Percentiles rank a stretch among this genome's conserved stretches.
These are phyloP conservation scores for Capitulum mitella DNA, from an alignment of 2,888 invertebrate species.

Conservation along the genomic window DNA sequence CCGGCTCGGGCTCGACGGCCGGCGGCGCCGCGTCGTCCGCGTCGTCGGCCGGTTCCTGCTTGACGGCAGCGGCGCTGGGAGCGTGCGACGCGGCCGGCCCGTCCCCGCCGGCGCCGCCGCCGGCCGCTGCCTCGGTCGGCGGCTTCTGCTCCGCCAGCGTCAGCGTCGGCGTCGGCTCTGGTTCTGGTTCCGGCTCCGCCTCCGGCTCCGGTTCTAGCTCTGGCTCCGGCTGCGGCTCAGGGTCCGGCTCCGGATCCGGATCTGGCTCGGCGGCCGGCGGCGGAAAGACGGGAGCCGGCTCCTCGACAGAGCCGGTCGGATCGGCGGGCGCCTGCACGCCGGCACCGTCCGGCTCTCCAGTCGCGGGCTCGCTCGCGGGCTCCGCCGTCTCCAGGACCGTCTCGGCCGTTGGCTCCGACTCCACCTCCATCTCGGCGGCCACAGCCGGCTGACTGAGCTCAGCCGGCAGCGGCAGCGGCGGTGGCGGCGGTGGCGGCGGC, in stretches of 20 bases:
- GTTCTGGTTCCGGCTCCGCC: background rate
- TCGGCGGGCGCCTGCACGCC: background rate
- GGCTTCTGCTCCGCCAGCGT: background rate
- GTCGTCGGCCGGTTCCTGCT: background rate
- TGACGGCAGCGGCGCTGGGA: background rate
- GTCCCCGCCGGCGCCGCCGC: background rate
- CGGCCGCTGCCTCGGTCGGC: background rate
- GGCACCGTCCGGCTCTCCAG: background rate
- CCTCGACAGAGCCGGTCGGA: background rate
- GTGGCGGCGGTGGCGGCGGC: background rate
- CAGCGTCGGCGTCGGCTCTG: background rate
- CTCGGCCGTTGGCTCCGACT: constrained; percentile 1
- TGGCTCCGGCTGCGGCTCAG: no score
- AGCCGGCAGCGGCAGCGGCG: background rate
- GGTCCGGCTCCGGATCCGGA: background rate
- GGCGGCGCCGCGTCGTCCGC: background rate
- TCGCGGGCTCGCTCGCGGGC: no score
- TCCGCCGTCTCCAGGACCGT: background rate
- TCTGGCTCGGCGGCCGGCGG: background rate
- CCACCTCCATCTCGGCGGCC: background rate
- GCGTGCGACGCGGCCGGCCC: background rate
- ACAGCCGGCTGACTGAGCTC: background rate
- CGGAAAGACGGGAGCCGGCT: background rate
- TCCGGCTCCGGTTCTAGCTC: background rate
- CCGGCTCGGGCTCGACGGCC: background rate